Conservation (phyloP, 2,113 vertebrate genomes). For the Otis tarda region DNA sequence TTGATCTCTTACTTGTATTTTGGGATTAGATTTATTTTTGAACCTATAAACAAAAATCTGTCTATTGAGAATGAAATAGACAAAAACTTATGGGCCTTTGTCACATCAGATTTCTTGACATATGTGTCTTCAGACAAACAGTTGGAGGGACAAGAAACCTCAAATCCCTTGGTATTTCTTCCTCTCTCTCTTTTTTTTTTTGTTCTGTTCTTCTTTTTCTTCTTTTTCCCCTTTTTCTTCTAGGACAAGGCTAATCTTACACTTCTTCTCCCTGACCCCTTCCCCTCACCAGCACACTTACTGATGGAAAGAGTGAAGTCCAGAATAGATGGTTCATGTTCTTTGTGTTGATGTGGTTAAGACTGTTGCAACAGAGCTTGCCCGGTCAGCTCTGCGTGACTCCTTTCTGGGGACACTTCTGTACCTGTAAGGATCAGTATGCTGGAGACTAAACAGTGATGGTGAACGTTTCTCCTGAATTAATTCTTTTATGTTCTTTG, state of each 20-base stretch:
- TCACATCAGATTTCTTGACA: neutral
- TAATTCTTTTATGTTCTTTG: neutral
- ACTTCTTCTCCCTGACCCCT: neutral
- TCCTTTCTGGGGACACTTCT: neutral
- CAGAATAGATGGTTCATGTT: rapidly evolving
- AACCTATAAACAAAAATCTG: neutral
- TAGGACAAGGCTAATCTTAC: neutral
- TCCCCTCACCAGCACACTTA: neutral
- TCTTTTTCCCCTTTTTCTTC: neutral
- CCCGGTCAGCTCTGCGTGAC: rapidly evolving
- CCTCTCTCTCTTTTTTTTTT: too few species aligned
- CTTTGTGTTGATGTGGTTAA: neutral
- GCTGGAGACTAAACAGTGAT: neutral
- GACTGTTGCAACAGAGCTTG: neutral
- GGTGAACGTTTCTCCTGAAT: neutral
- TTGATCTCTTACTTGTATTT: neutral
- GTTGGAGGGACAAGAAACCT: neutral
- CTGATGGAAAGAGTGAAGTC: neutral
- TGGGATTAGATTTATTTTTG: constrained; percentile 7
- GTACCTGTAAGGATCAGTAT: neutral
- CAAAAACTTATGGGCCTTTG: neutral
- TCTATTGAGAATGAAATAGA: neutral
- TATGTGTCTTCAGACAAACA: neutral
- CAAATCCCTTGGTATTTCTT: neutral
- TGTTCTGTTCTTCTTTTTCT: neutral